Percentiles rank a stretch among this genome's conserved stretches.
phyloP scores from a whole-genome alignment of 2,797 vertebrate species.

The Cephalopachus bancanus region DNA sequence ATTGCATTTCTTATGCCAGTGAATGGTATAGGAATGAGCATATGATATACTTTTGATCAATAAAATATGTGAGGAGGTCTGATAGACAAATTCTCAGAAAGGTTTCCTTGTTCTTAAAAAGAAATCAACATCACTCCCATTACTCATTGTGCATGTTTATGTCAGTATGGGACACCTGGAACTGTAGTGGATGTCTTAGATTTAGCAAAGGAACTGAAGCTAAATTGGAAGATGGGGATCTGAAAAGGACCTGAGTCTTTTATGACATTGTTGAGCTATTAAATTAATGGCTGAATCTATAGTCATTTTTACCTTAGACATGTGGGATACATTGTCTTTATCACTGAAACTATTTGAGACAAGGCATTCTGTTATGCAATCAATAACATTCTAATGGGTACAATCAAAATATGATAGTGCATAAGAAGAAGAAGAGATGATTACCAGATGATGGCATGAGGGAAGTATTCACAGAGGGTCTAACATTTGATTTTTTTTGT shows the following conservation, averaged over 20 bases:
- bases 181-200: not conserved
- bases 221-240: not conserved
- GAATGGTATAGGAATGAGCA: slow-evolving; percentile 44
- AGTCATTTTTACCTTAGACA: not conserved
- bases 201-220: not conserved
- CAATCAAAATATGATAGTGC: not conserved
- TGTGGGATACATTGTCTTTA: not conserved
- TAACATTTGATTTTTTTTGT: not conserved
- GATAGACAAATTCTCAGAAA: slow-evolving; percentile 57
- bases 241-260: not conserved
- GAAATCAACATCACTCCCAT: slow-evolving; percentile 19
- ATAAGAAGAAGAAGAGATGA: not conserved
- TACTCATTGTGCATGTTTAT: not conserved
- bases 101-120: slow-evolving; percentile 37
- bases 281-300: not conserved
- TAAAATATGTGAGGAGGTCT: not conserved
- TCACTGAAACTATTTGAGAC: not conserved
- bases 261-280: not conserved
- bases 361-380: not conserved
- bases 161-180: not conserved
- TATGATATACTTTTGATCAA: slow-evolving; percentile 31
- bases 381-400: not conserved
- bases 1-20: not conserved
- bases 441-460: not conserved
- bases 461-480: not conserved